Conservation (phyloP, 2,113 vertebrate species). For the Lampris incognitus region DNA sequence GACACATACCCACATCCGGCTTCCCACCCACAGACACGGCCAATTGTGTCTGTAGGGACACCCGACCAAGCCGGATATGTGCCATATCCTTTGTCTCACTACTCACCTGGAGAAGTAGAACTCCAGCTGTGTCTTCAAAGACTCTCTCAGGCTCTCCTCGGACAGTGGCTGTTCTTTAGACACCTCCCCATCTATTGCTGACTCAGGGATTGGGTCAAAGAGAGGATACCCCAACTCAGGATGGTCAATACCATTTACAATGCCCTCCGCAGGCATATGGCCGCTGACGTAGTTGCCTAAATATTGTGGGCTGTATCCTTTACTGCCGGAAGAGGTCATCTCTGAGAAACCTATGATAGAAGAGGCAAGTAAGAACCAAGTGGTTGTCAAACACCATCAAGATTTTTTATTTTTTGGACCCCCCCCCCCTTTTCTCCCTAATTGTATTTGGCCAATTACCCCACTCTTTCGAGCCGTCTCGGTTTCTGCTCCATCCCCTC, state of each 20-base stretch:
- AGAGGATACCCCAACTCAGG: conserved; percentile 65
- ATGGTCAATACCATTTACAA: conserved; percentile 63
- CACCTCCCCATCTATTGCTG: conserved; percentile 78
- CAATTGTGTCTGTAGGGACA: no score
- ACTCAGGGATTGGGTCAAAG: conserved; percentile 60
- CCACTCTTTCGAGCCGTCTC: no score
- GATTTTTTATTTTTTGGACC: not conserved
- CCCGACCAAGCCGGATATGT: not conserved
- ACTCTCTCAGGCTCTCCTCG: conserved; percentile 88
- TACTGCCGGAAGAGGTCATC: conserved; percentile 52
- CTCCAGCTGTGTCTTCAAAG: conserved; percentile 94
- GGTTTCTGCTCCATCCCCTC: no score
- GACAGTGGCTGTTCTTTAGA: conserved; percentile 78
- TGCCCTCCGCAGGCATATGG: conserved; percentile 41
- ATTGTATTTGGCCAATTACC: no score
- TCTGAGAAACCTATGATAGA: conserved; percentile 63
- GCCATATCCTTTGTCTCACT: not conserved
- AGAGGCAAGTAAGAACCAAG: not conserved
- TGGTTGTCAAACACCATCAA: conserved; percentile 34
- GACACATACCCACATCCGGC: no score
- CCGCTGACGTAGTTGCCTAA: conserved; percentile 47
- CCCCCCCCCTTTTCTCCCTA: no score
- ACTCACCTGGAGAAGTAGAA: conserved; percentile 95
- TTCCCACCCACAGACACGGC: no score
- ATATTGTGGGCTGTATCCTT: conserved; percentile 62